Evolutionary conservation across 2,113 vertebrate species (phyloP).

Genomic region (Gila orcuttii): DNA sequence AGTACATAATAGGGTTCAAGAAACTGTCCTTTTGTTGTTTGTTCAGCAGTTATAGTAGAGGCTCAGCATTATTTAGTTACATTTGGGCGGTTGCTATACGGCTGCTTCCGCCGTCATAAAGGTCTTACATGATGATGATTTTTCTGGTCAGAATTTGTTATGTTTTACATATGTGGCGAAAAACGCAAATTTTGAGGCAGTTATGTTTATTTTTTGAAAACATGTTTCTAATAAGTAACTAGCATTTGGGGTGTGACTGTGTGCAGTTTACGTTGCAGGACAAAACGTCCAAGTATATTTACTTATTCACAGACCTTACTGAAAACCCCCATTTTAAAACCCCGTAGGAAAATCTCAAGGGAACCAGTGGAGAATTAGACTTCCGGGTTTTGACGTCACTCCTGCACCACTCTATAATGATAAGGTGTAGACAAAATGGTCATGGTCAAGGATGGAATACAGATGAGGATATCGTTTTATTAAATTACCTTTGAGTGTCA

Average conservation of each 20-base stretch:
- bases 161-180: background rate
- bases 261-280: too few relatives aligned
- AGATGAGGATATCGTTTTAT: background rate
- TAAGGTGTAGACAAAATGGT: background rate
- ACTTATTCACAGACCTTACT: too few relatives aligned
- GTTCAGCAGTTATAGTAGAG: constrained; percentile 3
- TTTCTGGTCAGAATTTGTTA: background rate
- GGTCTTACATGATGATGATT: background rate
- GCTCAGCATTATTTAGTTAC: constrained; percentile 5
- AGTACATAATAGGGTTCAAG: constrained; percentile 15
- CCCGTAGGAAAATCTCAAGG: too few relatives aligned
- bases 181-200: background rate
- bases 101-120: background rate
- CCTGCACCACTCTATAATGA: background rate
- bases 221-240: too few relatives aligned
- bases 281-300: too few relatives aligned
- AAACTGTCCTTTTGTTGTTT: constrained; percentile 27
- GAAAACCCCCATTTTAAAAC: too few relatives aligned
- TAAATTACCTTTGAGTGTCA: background rate
- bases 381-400: too few relatives aligned
- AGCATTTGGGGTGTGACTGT: too few relatives aligned
- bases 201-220: too few relatives aligned
- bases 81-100: background rate
- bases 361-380: too few relatives aligned
- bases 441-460: background rate